These are phyloP conservation scores for Corythaeola cristata DNA, from an alignment of 2,113 vertebrate genomes.

Conservation along the genomic window DNA sequence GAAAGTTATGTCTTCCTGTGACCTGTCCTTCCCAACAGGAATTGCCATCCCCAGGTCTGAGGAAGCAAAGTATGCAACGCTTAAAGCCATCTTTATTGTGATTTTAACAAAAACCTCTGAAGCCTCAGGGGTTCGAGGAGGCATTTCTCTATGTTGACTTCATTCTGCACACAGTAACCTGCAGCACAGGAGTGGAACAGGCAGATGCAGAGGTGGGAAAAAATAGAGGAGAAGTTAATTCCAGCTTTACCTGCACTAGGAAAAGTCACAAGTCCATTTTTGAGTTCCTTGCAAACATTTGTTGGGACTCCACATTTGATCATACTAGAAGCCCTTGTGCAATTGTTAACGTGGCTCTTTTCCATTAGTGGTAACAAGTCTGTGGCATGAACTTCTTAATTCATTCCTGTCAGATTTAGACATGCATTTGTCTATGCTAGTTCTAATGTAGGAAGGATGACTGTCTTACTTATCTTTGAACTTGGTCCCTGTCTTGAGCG, in stretches of 20 bases:
- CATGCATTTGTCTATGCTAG: not conserved
- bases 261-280: not conserved
- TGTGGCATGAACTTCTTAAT: not conserved
- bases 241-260: not conserved
- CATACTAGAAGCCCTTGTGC: not conserved
- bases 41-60: not conserved
- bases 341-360: not conserved
- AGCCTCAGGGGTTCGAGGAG: not conserved
- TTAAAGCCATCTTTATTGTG: not conserved
- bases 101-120: not conserved
- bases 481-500: not conserved
- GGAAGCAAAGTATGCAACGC: not conserved
- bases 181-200: not conserved
- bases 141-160: not conserved
- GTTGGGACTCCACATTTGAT: not conserved
- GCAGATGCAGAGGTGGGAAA: not conserved
- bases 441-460: not conserved
- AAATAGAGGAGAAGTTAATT: not conserved
- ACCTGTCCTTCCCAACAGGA: not conserved
- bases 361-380: not conserved
- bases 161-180: not conserved
- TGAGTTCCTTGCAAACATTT: not conserved
- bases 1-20: not conserved
- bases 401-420: not conserved
- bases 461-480: not conserved